Evolutionary conservation across 2,113 vertebrate species (phyloP), one percentile per base, ranked within the genome.

Genomic region (Pundamilia nyererei): DNA sequence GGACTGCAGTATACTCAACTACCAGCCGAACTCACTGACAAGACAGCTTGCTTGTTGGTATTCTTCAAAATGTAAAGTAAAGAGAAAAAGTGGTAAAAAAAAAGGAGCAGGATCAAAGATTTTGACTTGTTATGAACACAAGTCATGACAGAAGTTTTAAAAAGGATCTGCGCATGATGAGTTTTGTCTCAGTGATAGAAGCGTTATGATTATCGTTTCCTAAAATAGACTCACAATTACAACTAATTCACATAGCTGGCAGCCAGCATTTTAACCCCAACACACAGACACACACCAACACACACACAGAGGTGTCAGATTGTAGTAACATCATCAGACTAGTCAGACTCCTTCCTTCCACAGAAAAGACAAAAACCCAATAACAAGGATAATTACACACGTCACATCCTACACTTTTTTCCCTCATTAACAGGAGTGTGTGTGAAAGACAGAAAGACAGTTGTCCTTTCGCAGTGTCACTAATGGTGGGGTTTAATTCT

Each of bases 401-500:
- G 49, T 87, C 81, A 86, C 85, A 40, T 82, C 70, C 70, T 70
- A 51, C 40, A 42, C 53, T 42, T 70, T 70, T 54, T 60, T 5
- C 75, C 29, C 40, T 83, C 42, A 55, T 84, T 86, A 70, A 26
- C 31, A 79, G 33, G 68, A 38, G 49, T 24, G 38, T 62, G 79
- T 80, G 58, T 79, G 45, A 26, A 85, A 65, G 81, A 81, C 5
- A 81, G 51, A 70, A 7, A 55, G 79, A 58, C 49, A 10, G 51
- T 85, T 80, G 82, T 89, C 87, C 80, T 80, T 62, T 47, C 1
- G 11, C 49, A 17, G 31, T 49, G 62, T 80, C 77, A 58, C 85
- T 91, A 90, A 86, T 84, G 79, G 47, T n/a, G 4, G 40, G 54
- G 49, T 87, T 92, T 85, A 62, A 80, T 80, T 85, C 58, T 35